A percentile compares a stretch with the other conserved stretches of the same genome.
phyloP scores from a whole-genome alignment of 2,797 vertebrate species.

The Silurus lanzhouensis region DNA sequence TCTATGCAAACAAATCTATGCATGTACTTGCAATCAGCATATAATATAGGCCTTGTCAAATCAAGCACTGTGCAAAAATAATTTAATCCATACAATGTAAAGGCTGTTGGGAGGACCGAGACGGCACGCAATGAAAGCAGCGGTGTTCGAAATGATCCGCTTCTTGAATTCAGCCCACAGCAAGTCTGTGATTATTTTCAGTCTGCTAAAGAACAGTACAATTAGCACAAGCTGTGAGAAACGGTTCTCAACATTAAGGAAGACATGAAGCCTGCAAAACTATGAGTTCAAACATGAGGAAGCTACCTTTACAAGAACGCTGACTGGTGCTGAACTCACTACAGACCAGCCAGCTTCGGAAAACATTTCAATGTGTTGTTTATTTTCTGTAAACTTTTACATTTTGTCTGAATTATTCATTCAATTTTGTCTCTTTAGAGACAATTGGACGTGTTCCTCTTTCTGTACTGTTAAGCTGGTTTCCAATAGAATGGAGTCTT shows the following conservation, averaged over 20 bases:
- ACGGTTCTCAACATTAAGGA: constrained; percentile 45
- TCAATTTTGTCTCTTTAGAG: neutral
- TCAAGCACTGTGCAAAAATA: neutral
- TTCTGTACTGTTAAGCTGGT: neutral
- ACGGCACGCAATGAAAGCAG: constrained; percentile 31
- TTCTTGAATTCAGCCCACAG: constrained; percentile 50
- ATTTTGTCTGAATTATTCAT: neutral
- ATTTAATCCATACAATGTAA: neutral
- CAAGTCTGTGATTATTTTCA: constrained; percentile 54
- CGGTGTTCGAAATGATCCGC: constrained; percentile 40
- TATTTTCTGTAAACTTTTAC: neutral
- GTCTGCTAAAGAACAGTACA: constrained; percentile 44
- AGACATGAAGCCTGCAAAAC: constrained; percentile 40
- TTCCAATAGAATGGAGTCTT: neutral
- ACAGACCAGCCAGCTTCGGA: neutral
- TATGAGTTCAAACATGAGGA: constrained; percentile 34
- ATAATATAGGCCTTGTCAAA: neutral
- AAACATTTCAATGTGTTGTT: neutral
- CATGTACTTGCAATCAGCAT: neutral
- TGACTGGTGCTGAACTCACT: constrained; percentile 1
- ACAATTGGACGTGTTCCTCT: neutral
- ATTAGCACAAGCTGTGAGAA: constrained; percentile 53
- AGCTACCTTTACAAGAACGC: constrained; percentile 32
- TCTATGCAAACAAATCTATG: neutral
- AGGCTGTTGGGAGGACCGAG: neutral